Evolutionary conservation across 2,888 invertebrate genomes (phyloP), one percentile per base, ranked within the genome.

Genomic region (Limnephilus auricula): DNA sequence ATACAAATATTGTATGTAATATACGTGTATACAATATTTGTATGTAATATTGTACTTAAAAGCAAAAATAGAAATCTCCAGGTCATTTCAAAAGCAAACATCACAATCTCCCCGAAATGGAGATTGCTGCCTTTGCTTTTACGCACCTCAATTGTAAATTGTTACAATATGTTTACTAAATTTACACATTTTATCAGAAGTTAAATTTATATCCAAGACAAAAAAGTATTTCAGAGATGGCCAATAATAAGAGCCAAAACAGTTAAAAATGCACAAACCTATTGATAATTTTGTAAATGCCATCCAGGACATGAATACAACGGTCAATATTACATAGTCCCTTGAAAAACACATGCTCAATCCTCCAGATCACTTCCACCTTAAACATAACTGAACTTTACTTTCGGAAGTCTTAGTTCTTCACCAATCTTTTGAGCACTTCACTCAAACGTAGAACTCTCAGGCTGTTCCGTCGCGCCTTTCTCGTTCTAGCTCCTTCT

Each of bases 401-500:
- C n/a, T 65, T 65, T 65, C 25, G n/a, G 45, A 40, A 85, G 85
- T 85, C 85, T 85, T 34, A 30, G 34, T 82, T 45, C 87, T 87
- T 87, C 65, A 87, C 78, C 87, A 87, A 65, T 87, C 65, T n/a
- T 30, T 50, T n/a, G 87, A 87, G 87, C 87, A 87, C 65, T 80
- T 65, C 50, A 79, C 93, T 94, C 0, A 94, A 94, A 92, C 91
- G 40, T 80, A 91, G 34, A 92, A 92, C 65, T 92, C 93, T 93
- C 92, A 93, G 79, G 93, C 92, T 4, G 89, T 85, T 30, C 93
- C 93, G 18, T 95, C 95, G 93, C 95, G 95, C 93, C 96, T 94
- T 93, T 96, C 95, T 93, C 95, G 95, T 91, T 96, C 95, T 79
- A 96, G 93, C 92, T 95, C 95, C 94, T 96, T 96, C 93, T 95